Percentiles rank a stretch among this genome's conserved stretches.
These are phyloP conservation scores for Phaethon lepturus DNA, from an alignment of 2,113 vertebrate species.

Conservation along the genomic window DNA sequence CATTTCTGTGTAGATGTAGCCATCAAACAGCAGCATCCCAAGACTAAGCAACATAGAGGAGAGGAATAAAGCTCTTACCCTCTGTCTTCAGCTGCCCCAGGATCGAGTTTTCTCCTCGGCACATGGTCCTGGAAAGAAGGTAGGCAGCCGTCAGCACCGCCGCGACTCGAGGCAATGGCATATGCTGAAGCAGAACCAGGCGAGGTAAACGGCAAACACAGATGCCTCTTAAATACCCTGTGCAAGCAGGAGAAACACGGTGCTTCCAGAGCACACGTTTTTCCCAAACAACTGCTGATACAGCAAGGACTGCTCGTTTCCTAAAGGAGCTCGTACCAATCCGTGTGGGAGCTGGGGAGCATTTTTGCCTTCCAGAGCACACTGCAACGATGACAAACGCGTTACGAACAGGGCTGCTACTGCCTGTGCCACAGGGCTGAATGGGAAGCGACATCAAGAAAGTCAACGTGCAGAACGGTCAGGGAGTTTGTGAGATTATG, in stretches of 20 bases:
- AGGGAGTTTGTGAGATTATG: background rate
- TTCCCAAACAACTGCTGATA: background rate
- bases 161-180: fast-evolving
- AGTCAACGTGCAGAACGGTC: fast-evolving
- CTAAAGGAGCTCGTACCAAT: background rate
- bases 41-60: background rate
- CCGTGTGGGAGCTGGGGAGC: fast-evolving
- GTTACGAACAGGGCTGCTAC: background rate
- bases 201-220: background rate
- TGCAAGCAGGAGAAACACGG: background rate
- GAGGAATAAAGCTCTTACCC: conserved; percentile 80
- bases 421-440: background rate
- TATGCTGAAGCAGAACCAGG: background rate
- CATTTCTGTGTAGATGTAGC: fast-evolving
- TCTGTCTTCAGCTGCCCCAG: conserved; percentile 87
- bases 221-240: background rate
- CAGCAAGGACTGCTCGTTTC: background rate
- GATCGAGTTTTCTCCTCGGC: conserved; percentile 92
- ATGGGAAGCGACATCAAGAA: background rate
- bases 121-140: conserved; percentile 88
- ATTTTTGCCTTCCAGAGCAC: background rate
- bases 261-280: background rate
- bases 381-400: fast-evolving
- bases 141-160: conserved; percentile 28
- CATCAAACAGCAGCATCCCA: background rate